Base-by-base conservation (phyloP, 2,888 invertebrate species). In the Apeira syringaria region DNA sequence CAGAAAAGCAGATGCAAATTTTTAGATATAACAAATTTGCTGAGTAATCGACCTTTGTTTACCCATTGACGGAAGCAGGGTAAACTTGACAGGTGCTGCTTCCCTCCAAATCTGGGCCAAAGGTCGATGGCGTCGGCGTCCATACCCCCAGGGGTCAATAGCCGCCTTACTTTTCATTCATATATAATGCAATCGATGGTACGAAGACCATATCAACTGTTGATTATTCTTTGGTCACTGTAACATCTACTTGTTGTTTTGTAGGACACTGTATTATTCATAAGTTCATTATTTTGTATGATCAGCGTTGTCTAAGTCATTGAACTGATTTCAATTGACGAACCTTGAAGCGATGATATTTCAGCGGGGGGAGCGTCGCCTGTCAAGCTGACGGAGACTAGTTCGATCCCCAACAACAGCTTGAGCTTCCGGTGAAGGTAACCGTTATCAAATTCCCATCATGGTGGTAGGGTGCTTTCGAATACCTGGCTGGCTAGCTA, bases 1-100 rank as follows among this genome's bases (percentile, higher is more conserved):
- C n/a, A n/a, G n/a, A n/a, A n/a, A n/a, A n/a, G n/a, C n/a, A n/a
- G n/a, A n/a, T n/a, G n/a, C n/a, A n/a, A n/a, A n/a, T n/a, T n/a
- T n/a, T n/a, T n/a, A n/a, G n/a, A n/a, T n/a, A n/a, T n/a, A n/a
- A 11, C 31, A 36, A 28, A 37, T 39, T 33, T 43, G 34, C 36
- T 26, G 15, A 54, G 59, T 68, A 53, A 53, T 51, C 60, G 67
- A 72, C 58, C 45, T 37, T 29, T 74, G 73, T 72, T 68, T 75
- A 66, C 66, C 66, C 68, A 59, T 61, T 64, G 52, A 58, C 61
- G 57, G 57, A 65, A 68, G 40, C 50, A 57, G 64, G 67, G 70
- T 76, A 77, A 77, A 74, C 74, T 74, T 79, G 74, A 73, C 71
- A 68, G 71, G 59, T 56, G 50, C 47, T 42, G 46, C 31, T 50